Conservation (phyloP, 1,140 invertebrate species). For the Lepidurus packardi region DNA sequence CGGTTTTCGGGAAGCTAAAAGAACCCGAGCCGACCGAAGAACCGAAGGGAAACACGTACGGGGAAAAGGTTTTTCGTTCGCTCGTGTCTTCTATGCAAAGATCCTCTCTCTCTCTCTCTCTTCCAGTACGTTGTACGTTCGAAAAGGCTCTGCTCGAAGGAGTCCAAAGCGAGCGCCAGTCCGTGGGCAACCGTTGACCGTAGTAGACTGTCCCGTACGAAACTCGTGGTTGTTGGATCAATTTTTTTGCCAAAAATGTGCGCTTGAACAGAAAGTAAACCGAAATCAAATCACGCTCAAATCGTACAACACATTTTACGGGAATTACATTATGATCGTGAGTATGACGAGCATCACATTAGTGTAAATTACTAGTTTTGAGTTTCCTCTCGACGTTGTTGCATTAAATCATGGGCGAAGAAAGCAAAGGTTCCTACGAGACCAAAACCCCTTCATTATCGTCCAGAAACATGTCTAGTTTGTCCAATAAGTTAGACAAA, state of each 20-base stretch:
- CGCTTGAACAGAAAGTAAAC: neutral
- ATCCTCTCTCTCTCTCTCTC: neutral
- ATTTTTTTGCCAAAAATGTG: neutral
- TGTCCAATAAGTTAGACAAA: constrained; percentile 7
- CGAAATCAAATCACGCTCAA: neutral
- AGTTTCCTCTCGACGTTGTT: too few relatives aligned
- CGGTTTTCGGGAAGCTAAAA: too few relatives aligned
- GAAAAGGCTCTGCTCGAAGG: neutral
- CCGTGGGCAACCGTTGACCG: constrained; percentile 1
- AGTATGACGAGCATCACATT: too few relatives aligned
- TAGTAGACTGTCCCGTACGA: neutral
- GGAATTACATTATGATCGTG: too few relatives aligned
- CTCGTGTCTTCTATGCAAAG: neutral
- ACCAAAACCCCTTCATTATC: neutral
- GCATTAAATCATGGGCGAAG: neutral
- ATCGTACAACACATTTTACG: too few relatives aligned
- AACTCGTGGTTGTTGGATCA: neutral
- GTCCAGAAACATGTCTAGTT: neutral
- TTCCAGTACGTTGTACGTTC: neutral
- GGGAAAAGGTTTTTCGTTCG: neutral
- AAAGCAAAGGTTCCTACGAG: neutral
- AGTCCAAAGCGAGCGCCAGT: neutral
- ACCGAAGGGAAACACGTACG: neutral
- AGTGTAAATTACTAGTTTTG: too few relatives aligned
- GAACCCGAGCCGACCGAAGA: too few relatives aligned